phyloP scores from a whole-genome alignment of 1,140 invertebrate genomes.

The Bursaphelenchus mucronatus region DNA sequence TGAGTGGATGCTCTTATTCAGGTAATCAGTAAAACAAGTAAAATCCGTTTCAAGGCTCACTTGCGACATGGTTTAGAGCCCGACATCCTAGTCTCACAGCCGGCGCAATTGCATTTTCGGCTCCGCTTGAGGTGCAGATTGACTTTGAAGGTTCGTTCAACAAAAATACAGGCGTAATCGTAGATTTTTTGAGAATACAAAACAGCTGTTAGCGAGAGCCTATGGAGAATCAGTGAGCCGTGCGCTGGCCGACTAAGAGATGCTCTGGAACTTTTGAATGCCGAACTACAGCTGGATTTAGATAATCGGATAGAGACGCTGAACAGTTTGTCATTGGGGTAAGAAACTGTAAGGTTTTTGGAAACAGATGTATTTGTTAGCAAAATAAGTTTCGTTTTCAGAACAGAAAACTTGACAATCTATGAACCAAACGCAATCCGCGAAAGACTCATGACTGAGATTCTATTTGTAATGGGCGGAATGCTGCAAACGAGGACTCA shows the following conservation, averaged over 20 bases:
- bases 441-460: neutral
- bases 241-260: conserved; percentile 18
- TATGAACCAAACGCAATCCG: conserved; percentile 1
- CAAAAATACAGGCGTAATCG: neutral
- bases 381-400: neutral
- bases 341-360: too few species aligned
- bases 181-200: conserved; percentile 12
- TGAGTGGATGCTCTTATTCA: conserved; percentile 38
- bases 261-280: conserved; percentile 12
- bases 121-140: conserved; percentile 9
- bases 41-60: neutral
- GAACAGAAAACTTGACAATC: neutral
- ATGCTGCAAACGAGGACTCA: too few species aligned
- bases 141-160: conserved; percentile 12
- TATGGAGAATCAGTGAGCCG: conserved; percentile 9
- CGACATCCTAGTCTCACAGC: neutral
- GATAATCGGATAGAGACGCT: too few species aligned
- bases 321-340: too few species aligned
- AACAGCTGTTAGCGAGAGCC: conserved; percentile 6
- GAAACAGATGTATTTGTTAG: too few species aligned
- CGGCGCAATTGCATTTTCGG: conserved; percentile 18
- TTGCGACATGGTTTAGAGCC: conserved; percentile 14
- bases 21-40: conserved; percentile 3
- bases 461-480: conserved; percentile 15
- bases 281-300: neutral